Evolutionary conservation across 2,888 invertebrate genomes (phyloP), one percentile per base, ranked within the genome.

Genomic region (Chydorus sphaericus): DNA sequence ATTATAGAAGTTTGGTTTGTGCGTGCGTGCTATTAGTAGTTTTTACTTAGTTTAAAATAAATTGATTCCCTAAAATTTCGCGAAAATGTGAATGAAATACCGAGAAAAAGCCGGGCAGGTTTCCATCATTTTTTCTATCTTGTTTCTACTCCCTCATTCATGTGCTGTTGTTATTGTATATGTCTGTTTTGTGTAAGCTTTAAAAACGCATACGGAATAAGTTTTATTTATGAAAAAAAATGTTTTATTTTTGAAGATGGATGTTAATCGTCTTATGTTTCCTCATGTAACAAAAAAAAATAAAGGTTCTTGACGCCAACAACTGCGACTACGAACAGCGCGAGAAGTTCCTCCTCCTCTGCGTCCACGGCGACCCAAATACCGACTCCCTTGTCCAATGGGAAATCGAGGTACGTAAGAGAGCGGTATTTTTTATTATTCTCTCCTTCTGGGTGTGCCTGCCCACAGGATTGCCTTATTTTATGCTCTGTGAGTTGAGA

Each of bases 291-390:
- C 16, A 38, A 56, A n/a, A 14, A 6, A 14, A 26, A 14, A 11
- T 44, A 26, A 44, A 79, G 75, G 87, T 82, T 66, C 79, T 98
- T 69, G 96, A 98, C 74, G 90, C 92, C 62, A 98, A 99, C 74
- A 94, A 93, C 74, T 99, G 98, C 75, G 97, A 97, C 75, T 99
- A 98, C 75, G 98, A 98, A 73, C 98, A 98, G 71, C 81, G 96
- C 59, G 98, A 99, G 72, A 80, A 94, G 70, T 99, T 96, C 75
- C 81, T 99, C 51, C 75, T 99, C 62, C 80, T 98, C 64, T 98
- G 98, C 75, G 93, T 97, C 36, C 94, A 98, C 74, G 98, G 98
- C 2, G 97, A 98, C 73, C 93, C 96, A 55, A 94, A 94, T 71
- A 92, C 94, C 16, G 97, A 98, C 77, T 93, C 94, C 62, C 78